These are phyloP conservation scores for Albula goreensis DNA, from an alignment of 2,113 vertebrate genomes.

Conservation along the genomic window DNA sequence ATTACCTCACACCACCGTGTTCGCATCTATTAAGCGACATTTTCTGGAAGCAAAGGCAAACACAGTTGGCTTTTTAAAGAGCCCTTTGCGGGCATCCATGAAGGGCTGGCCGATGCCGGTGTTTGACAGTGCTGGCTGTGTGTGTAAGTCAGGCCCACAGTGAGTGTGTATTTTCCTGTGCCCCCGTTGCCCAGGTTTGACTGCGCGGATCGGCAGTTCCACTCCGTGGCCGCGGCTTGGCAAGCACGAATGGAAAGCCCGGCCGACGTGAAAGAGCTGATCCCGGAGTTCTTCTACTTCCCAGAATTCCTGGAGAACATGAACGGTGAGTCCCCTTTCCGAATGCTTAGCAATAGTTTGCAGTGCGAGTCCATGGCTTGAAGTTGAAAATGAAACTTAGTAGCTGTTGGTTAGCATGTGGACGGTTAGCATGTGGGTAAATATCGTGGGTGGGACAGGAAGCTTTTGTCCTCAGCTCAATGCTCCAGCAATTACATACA, in stretches of 20 bases:
- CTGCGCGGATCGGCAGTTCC: constrained; percentile 94
- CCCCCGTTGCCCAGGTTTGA: constrained; percentile 78
- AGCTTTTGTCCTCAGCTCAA: not conserved
- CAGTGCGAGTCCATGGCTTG: not conserved
- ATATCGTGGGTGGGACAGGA: not conserved
- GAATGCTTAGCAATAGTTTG: not conserved
- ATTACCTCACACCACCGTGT: not conserved
- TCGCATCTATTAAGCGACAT: too few species aligned
- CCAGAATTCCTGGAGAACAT: constrained; percentile 93
- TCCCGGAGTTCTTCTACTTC: constrained; percentile 97
- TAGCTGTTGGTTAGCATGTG: not conserved
- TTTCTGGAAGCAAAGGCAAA: too few species aligned
- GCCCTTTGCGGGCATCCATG: too few species aligned
- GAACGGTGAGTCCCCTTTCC: constrained; percentile 71
- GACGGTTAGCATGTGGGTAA: not conserved
- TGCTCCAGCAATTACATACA: not conserved
- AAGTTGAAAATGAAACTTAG: not conserved
- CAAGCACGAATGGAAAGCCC: constrained; percentile 96
- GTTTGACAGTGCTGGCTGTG: not conserved
- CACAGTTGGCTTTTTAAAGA: too few species aligned
- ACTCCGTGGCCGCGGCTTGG: constrained; percentile 92
- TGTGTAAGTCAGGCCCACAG: too few species aligned
- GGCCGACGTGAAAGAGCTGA: constrained; percentile 93
- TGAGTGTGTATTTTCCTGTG: not conserved
- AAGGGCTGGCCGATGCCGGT: too few species aligned